phyloP scores from a whole-genome alignment of 1,140 invertebrate genomes.

The Microplitis mediator region DNA sequence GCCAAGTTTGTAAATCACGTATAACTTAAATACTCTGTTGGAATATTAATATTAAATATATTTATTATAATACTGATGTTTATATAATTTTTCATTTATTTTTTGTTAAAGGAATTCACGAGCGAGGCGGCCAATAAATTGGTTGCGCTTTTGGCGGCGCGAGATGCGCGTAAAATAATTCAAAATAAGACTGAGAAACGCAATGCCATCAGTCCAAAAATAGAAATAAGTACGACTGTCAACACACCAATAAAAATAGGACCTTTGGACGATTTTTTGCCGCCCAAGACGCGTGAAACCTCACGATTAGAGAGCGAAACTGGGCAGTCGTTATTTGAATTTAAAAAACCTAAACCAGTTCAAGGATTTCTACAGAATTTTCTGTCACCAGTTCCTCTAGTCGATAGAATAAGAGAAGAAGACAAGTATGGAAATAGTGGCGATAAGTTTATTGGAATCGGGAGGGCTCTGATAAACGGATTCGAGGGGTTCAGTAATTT shows the following conservation, averaged over 20 bases:
- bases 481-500: slow-evolving; percentile 68
- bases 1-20: too few relatives aligned
- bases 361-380: slow-evolving; percentile 37
- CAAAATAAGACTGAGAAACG: not conserved
- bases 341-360: slow-evolving; percentile 35
- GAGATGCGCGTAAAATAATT: slow-evolving; percentile 30
- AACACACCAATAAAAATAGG: slow-evolving; percentile 23
- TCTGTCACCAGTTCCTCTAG: slow-evolving; percentile 66
- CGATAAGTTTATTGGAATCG: slow-evolving; percentile 65
- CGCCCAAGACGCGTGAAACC: slow-evolving; percentile 40
- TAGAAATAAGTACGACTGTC: not conserved
- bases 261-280: slow-evolving; percentile 33
- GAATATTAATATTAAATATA: too few relatives aligned
- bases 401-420: slow-evolving; percentile 71
- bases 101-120: slow-evolving; percentile 38
- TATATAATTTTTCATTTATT: not conserved
- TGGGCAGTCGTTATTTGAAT: slow-evolving; percentile 46
- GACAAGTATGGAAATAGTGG: slow-evolving; percentile 75
- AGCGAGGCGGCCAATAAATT: slow-evolving; percentile 47
- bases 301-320: slow-evolving; percentile 42
- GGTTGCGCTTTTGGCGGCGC: slow-evolving; percentile 36
- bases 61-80: not conserved
- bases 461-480: slow-evolving; percentile 65
- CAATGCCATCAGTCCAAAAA: not conserved
- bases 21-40: too few relatives aligned